Conservation (phyloP, 2,888 invertebrate genomes). For the Volucella zonaria region DNA sequence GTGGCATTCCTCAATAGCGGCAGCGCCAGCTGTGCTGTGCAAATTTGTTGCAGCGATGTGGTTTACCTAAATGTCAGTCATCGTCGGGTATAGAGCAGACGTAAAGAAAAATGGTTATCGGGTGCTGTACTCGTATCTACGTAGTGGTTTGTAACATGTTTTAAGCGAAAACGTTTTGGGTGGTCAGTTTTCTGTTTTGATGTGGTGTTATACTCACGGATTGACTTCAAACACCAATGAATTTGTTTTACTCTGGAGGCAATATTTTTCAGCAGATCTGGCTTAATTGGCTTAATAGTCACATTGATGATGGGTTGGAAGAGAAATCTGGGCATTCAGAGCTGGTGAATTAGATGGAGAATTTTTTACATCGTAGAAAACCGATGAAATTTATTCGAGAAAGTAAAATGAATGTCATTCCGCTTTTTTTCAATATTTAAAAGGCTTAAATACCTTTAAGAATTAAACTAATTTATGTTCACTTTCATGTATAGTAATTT, state of each 20-base stretch:
- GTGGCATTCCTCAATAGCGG: slow-evolving; percentile 7
- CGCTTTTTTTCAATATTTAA: no score
- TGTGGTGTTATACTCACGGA: slow-evolving; percentile 46
- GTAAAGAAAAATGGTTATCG: slow-evolving; percentile 25
- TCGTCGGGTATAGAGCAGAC: slow-evolving; percentile 7
- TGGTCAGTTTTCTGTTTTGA: slow-evolving; percentile 40
- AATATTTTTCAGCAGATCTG: not conserved
- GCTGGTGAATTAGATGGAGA: no score
- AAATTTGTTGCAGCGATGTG: slow-evolving; percentile 56
- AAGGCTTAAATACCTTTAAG: no score
- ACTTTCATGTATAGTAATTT: no score
- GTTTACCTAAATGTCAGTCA: slow-evolving; percentile 71
- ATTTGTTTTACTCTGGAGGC: not conserved
- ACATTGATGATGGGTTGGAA: no score
- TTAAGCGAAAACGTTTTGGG: slow-evolving; percentile 61
- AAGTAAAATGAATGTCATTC: no score
- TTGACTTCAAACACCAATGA: slow-evolving; percentile 43
- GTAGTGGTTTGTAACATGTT: not conserved
- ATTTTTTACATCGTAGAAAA: no score
- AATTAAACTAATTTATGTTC: no score
- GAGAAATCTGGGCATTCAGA: no score
- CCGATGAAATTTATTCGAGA: no score
- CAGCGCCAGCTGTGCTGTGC: slow-evolving; percentile 48
- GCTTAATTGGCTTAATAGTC: no score
- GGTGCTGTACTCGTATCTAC: slow-evolving; percentile 47